Conservation (phyloP, 2,888 invertebrate species). For the Cantharis lateralis region DNA sequence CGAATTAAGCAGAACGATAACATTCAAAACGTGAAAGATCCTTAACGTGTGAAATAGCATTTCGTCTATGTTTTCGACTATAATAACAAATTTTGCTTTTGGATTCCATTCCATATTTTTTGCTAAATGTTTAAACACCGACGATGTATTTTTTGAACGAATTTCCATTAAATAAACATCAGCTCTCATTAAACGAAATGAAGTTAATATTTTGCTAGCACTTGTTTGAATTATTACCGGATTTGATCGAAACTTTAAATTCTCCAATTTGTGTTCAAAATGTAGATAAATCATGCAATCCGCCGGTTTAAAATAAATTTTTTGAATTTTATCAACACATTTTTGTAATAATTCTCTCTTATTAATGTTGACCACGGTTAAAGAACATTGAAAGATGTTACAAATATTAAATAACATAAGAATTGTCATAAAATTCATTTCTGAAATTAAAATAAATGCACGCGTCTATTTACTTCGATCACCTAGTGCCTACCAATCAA, state of each 20-base stretch:
- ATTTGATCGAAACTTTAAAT: background rate
- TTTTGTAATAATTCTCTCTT: background rate
- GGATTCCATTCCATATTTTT: conserved; percentile 14
- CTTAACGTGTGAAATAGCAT: background rate
- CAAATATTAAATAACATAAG: background rate
- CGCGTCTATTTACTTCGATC: background rate
- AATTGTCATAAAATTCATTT: background rate
- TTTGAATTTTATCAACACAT: background rate
- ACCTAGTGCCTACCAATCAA: background rate
- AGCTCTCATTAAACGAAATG: background rate
- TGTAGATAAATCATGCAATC: background rate
- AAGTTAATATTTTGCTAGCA: background rate
- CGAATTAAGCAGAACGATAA: background rate
- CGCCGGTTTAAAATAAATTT: background rate
- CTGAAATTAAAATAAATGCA: background rate
- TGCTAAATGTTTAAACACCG: background rate
- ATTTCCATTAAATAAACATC: background rate
- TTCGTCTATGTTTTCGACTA: background rate
- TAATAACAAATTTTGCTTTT: conserved; percentile 14
- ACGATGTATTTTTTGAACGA: background rate
- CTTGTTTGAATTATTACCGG: background rate
- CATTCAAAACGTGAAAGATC: background rate
- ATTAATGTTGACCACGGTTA: background rate
- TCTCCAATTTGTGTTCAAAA: background rate
- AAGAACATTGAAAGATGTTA: background rate